Conservation (phyloP, 2,888 invertebrate genomes). For the Tetramorium bicarinatum region DNA sequence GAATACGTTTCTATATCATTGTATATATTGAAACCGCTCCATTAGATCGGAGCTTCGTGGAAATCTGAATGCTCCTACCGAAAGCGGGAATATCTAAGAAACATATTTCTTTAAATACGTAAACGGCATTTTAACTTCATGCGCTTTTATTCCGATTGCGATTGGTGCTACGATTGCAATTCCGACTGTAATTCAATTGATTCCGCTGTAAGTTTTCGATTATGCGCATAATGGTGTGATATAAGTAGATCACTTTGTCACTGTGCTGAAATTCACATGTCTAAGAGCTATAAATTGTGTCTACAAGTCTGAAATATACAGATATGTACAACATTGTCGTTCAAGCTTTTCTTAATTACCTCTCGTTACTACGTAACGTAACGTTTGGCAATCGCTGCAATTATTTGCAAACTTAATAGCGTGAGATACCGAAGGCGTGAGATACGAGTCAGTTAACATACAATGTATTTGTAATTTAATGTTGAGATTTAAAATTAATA, state of each 20-base stretch:
- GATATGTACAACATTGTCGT: conserved; percentile 43
- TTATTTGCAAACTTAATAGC: not conserved
- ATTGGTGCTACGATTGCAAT: conserved; percentile 16
- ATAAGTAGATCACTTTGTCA: conserved; percentile 54
- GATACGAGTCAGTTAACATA: too few relatives aligned
- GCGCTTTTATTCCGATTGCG: conserved; percentile 12
- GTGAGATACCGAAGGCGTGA: too few relatives aligned
- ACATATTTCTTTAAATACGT: conserved; percentile 23
- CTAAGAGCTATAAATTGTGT: conserved; percentile 59
- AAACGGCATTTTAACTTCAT: conserved; percentile 29
- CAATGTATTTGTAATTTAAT: too few relatives aligned
- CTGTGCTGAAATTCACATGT: conserved; percentile 44
- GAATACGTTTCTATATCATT: conserved; percentile 54
- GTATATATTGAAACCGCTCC: conserved; percentile 69
- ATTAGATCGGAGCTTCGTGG: conserved; percentile 48
- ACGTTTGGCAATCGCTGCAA: not conserved
- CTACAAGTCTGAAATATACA: conserved; percentile 71
- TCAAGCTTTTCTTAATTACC: conserved; percentile 14
- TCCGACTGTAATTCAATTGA: not conserved
- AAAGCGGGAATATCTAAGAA: conserved; percentile 11
- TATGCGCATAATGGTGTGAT: conserved; percentile 36
- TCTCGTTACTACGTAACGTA: not conserved
- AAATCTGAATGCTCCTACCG: conserved; percentile 14
- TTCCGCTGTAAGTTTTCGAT: conserved; percentile 11
- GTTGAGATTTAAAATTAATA: too few relatives aligned